A percentile compares a stretch with the other conserved stretches of the same genome.
phyloP scores from a whole-genome alignment of 2,113 vertebrate genomes.

The Malurus cyaneus region DNA sequence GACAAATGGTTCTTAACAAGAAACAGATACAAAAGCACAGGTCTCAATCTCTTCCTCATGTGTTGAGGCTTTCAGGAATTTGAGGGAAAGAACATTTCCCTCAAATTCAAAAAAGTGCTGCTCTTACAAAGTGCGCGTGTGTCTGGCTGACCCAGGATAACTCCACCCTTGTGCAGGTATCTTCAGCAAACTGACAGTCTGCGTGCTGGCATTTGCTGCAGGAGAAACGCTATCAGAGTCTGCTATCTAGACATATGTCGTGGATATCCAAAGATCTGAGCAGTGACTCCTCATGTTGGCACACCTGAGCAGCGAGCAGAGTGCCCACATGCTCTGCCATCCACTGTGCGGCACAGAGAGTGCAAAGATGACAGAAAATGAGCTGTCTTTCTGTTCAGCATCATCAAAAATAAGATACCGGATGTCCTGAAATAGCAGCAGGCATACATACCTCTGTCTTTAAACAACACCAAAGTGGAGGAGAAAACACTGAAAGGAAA shows the following conservation, averaged over 20 bases:
- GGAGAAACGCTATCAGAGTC: neutral
- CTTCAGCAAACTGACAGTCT: neutral
- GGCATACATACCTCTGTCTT: neutral
- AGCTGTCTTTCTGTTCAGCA: neutral
- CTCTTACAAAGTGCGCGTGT: neutral
- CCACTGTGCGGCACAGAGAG: neutral
- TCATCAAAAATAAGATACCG: neutral
- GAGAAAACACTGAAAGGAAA: neutral
- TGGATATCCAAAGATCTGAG: neutral
- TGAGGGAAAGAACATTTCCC: neutral
- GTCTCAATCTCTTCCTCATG: neutral
- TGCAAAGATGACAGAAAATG: neutral
- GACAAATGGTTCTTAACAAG: neutral
- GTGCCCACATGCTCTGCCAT: neutral
- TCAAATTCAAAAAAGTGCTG: neutral
- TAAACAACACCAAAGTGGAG: neutral
- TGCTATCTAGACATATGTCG: accelerated
- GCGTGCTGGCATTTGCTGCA: neutral
- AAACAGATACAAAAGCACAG: neutral
- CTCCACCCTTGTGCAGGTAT: accelerated
- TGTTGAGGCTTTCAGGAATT: neutral
- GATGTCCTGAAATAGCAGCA: neutral
- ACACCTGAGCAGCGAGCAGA: neutral
- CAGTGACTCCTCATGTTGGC: neutral
- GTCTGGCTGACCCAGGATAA: neutral